phyloP scores from a whole-genome alignment of 2,888 invertebrate genomes.

The Chorisops tibialis region DNA sequence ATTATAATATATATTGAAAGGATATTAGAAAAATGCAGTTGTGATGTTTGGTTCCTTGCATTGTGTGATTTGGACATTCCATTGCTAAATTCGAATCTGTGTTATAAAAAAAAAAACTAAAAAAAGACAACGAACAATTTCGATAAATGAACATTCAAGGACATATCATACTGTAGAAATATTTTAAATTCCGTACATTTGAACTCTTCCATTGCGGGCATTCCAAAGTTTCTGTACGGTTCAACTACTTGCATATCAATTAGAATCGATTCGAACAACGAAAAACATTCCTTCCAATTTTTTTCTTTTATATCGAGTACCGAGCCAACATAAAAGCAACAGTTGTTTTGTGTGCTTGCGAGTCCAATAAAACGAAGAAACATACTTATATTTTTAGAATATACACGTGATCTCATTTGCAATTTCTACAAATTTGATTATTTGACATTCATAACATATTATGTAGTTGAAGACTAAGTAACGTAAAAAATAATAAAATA shows the following conservation, averaged over 20 bases:
- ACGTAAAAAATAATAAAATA: background rate
- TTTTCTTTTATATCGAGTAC: background rate
- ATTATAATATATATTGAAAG: too few relatives aligned
- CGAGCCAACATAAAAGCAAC: background rate
- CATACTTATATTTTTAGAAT: constrained; percentile 25
- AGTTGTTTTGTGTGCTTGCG: background rate
- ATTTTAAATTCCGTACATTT: constrained; percentile 1
- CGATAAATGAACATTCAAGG: too few relatives aligned
- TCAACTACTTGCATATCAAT: constrained; percentile 7
- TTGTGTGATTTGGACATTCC: too few relatives aligned
- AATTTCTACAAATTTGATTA: constrained; percentile 20
- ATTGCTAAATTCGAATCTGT: too few relatives aligned
- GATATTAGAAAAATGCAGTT: too few relatives aligned
- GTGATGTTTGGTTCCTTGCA: too few relatives aligned
- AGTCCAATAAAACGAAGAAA: too few relatives aligned
- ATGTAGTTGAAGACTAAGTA: constrained; percentile 14
- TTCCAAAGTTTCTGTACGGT: background rate
- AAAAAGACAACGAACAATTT: too few relatives aligned
- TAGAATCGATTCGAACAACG: background rate
- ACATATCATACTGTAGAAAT: background rate
- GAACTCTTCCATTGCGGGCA: background rate
- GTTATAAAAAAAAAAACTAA: too few relatives aligned
- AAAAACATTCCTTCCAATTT: constrained; percentile 17
- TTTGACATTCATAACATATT: too few relatives aligned
- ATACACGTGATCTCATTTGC: constrained; percentile 28